These are phyloP conservation scores for Lysandra bellargus DNA, from an alignment of 2,888 invertebrate species.

Conservation along the genomic window DNA sequence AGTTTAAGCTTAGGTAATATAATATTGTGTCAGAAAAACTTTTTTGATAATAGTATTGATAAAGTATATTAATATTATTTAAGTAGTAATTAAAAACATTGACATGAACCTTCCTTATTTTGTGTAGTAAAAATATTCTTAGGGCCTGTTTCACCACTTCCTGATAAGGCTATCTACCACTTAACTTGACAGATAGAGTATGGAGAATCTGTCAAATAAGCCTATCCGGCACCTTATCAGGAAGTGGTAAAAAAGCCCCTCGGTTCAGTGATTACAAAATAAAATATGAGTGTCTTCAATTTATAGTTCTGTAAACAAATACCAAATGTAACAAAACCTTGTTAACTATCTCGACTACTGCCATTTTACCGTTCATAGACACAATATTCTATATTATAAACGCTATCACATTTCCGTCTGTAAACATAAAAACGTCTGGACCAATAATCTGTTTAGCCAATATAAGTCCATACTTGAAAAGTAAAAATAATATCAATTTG, in stretches of 20 bases:
- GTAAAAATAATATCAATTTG: slow-evolving; percentile 39
- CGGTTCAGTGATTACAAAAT: background rate
- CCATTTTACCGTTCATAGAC: background rate
- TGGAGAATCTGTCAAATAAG: too few relatives aligned
- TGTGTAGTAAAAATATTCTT: too few relatives aligned
- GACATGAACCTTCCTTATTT: too few relatives aligned
- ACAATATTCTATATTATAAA: background rate
- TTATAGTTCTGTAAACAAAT: background rate
- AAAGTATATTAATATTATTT: too few relatives aligned
- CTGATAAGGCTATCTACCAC: too few relatives aligned
- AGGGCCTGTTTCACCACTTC: too few relatives aligned
- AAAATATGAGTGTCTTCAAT: background rate
- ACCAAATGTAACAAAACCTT: background rate
- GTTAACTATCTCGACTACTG: slow-evolving; percentile 1
- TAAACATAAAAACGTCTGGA: background rate
- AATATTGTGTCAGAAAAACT: too few relatives aligned
- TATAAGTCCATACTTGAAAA: slow-evolving; percentile 39
- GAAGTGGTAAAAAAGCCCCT: background rate
- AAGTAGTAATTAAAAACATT: too few relatives aligned
- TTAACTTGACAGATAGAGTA: too few relatives aligned
- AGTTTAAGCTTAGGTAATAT: too few relatives aligned
- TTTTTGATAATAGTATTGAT: too few relatives aligned
- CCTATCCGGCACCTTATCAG: too few relatives aligned
- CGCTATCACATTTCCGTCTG: background rate
- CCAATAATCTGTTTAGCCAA: slow-evolving; percentile 33